Evolutionary conservation across 2,797 vertebrate genomes (phyloP), one percentile per base, ranked within the genome.

Genomic region (Hypotaenidia philippensis): DNA sequence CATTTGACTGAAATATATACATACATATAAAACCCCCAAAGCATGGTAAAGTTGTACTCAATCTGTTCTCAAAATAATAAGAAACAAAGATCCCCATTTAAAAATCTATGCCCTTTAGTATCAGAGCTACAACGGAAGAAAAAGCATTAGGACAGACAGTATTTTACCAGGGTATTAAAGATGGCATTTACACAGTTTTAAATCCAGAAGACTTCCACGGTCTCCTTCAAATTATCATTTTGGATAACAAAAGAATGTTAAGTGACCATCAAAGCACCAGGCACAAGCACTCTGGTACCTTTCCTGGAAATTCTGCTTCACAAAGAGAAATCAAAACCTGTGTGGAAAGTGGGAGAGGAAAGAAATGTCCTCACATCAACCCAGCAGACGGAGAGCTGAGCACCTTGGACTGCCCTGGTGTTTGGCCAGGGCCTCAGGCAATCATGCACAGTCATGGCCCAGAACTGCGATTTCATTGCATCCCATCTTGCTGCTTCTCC

Each of bases 241-340:
- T 4, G 38, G 93, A 57, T 86, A 90, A 89, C 81, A 93, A 85
- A 85, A 84, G 78, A 77, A 93, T 22, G 76, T 80, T 68, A 65
- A 94, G 76, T 71, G 85, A 76, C 41, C 85, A 56, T 87, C 84
- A 50, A 60, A 95, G 93, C 31, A 11, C 71, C 93, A 87, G 74
- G 78, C 64, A 68, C 61, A 49, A 77, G 26, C 22, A 66, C 34
- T 36, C 57, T 2, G 1, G 69, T 21, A 36, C 45, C 79, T 76
- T 55, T 80, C 60, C 90, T 68, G 72, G 27, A 83, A 90, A 90
- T 70, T 83, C 76, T 89, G 88, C 56, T 94, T 76, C 83, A 64
- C 84, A 94, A 93, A 83, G 66, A 85, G 71, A 83, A 36, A 70
- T 61, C 56, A 94, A 96, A 96, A 27, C 13, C 47, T 53, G 85